phyloP scores from a whole-genome alignment of 2,888 invertebrate species.

The Isoperla grammatica region DNA sequence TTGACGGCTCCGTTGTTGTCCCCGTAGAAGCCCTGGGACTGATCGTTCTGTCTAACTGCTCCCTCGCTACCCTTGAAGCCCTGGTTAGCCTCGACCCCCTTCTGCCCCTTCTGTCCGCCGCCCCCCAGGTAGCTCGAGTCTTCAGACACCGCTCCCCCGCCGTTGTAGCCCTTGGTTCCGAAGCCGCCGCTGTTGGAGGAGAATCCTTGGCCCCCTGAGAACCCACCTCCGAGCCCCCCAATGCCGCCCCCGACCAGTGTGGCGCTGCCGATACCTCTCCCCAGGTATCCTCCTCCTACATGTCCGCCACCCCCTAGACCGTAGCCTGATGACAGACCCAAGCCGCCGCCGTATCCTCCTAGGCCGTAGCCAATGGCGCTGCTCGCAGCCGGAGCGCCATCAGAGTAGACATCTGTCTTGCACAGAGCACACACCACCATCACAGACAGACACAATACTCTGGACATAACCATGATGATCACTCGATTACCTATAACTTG shows the following conservation, averaged over 20 bases:
- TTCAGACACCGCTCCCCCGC: slow-evolving; percentile 1
- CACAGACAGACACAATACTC: too few species aligned
- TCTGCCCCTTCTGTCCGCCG: slow-evolving; percentile 4
- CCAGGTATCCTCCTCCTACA: background rate
- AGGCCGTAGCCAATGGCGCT: background rate
- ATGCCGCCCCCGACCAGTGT: background rate
- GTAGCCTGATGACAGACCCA: too few species aligned
- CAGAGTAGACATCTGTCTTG: too few species aligned
- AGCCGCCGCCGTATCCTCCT: slow-evolving; percentile 1
- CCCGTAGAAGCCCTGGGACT: slow-evolving; percentile 5
- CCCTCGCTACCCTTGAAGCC: slow-evolving; percentile 9
- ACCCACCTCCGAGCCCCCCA: background rate
- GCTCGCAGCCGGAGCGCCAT: too few species aligned
- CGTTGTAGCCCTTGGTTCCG: background rate
- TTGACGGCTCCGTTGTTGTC: background rate
- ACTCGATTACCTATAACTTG: too few species aligned
- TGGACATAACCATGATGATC: too few species aligned
- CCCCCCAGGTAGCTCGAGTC: background rate
- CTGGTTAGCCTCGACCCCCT: background rate
- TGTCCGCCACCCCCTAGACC: background rate
- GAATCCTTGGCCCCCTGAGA: background rate
- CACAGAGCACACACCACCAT: too few species aligned
- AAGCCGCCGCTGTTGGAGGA: background rate
- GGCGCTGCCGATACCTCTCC: background rate
- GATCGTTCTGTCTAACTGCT: background rate